Evolutionary conservation across 2,888 invertebrate species (phyloP).

Genomic region (Resseliella maxima): DNA sequence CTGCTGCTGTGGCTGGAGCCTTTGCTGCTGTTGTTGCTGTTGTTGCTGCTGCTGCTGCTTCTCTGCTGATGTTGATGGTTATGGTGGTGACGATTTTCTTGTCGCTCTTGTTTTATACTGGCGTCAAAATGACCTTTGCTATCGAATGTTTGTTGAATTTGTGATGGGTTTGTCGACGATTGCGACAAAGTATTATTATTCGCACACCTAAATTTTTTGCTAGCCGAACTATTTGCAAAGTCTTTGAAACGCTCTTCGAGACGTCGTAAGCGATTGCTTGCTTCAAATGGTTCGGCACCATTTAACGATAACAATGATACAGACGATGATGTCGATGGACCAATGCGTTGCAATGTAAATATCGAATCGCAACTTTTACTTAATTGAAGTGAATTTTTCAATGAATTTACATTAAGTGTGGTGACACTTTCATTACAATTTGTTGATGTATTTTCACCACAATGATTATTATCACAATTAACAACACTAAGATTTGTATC

Average conservation of each 20-base stretch:
- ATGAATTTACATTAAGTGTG: conserved; percentile 10
- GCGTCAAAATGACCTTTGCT: conserved; percentile 49
- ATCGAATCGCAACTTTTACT: conserved; percentile 48
- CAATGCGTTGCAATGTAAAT: conserved; percentile 17
- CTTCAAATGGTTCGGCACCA: conserved; percentile 63
- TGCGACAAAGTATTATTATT: neutral
- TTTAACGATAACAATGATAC: conserved; percentile 10
- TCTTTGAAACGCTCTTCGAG: conserved; percentile 68
- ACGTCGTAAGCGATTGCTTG: conserved; percentile 69
- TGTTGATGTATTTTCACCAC: conserved; percentile 7
- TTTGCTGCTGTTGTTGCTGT: neutral
- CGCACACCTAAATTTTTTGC: conserved; percentile 37
- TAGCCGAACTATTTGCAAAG: conserved; percentile 56
- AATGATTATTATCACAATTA: conserved; percentile 2
- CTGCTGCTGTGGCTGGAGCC: neutral
- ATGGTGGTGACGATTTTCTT: neutral
- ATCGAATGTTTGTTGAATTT: neutral
- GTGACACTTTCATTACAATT: neutral
- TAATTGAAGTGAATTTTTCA: conserved; percentile 47
- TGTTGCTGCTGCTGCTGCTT: neutral
- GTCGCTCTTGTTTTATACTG: neutral
- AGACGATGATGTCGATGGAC: neutral
- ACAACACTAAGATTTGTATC: conserved; percentile 20
- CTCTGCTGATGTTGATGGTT: neutral
- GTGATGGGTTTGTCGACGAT: neutral